These are phyloP conservation scores for Manis crassicaudata DNA, from an alignment of 2,797 vertebrate genomes.

Conservation along the genomic window DNA sequence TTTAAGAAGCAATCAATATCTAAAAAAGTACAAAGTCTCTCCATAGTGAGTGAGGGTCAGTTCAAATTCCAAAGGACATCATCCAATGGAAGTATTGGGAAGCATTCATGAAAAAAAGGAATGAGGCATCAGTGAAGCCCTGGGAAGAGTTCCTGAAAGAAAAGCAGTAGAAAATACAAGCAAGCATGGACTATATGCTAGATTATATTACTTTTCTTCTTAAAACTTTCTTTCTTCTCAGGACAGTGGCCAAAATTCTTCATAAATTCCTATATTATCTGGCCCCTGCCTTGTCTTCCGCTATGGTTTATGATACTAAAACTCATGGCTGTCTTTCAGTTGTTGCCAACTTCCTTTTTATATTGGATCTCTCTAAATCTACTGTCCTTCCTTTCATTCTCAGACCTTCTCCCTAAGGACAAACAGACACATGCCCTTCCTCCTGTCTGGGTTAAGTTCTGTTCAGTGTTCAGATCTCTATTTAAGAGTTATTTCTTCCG, in stretches of 20 bases:
- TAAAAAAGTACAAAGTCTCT: background rate
- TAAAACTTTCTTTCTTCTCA: background rate
- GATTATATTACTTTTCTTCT: background rate
- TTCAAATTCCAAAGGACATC: background rate
- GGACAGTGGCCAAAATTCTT: background rate
- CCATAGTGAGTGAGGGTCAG: background rate
- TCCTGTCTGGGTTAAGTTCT: background rate
- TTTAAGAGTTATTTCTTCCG: background rate
- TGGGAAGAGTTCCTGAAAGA: background rate
- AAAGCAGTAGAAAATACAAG: background rate
- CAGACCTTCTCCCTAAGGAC: background rate
- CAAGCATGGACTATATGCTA: background rate
- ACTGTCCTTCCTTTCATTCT: background rate
- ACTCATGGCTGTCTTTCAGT: background rate
- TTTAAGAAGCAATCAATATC: conserved; percentile 12
- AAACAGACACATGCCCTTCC: background rate
- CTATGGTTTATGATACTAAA: background rate
- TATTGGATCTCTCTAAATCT: background rate
- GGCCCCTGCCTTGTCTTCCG: background rate
- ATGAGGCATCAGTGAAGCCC: background rate
- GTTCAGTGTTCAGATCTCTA: background rate
- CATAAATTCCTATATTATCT: background rate
- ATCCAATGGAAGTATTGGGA: background rate
- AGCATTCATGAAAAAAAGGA: background rate
- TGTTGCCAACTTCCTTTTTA: background rate